Conservation (phyloP, 2,888 invertebrate genomes). For the Phyllotreta cruciferae region DNA sequence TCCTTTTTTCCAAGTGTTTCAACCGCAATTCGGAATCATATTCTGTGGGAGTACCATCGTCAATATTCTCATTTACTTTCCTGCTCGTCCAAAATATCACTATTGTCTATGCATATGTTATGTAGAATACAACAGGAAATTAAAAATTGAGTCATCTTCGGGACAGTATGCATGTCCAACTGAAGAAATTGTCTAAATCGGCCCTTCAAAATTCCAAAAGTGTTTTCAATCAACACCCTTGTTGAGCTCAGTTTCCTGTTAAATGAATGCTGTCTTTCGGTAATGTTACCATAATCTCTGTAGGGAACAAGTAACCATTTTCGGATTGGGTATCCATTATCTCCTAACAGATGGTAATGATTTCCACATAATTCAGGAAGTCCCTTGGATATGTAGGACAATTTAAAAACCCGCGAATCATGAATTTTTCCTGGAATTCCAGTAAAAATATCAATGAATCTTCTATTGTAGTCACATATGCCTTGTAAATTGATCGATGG, state of each 20-base stretch:
- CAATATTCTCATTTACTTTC: not conserved
- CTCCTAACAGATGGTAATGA: not conserved
- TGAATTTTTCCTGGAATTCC: conserved; percentile 8
- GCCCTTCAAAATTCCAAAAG: conserved; percentile 2
- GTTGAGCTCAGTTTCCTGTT: conserved; percentile 8
- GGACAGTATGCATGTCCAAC: conserved; percentile 4
- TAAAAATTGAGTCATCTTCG: conserved; percentile 5
- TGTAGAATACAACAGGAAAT: conserved; percentile 6
- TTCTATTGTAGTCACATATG: too few species aligned
- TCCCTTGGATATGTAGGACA: not conserved
- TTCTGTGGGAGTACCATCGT: conserved; percentile 2
- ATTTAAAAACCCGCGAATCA: conserved; percentile 4
- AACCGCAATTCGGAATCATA: conserved; percentile 3
- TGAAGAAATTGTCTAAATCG: conserved; percentile 7
- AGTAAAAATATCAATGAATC: too few species aligned
- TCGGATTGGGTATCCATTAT: not conserved
- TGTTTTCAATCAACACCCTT: not conserved
- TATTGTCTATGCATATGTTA: conserved; percentile 1
- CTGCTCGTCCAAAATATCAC: not conserved
- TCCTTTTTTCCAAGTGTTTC: not conserved
- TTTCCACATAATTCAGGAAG: not conserved
- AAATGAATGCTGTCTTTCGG: not conserved
- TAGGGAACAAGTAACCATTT: too few species aligned
- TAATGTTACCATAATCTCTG: conserved; percentile 1
- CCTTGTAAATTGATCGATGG: too few species aligned